These are phyloP conservation scores for Eupleurogrammus muticus DNA, from an alignment of 2,797 vertebrate genomes.

Conservation along the genomic window DNA sequence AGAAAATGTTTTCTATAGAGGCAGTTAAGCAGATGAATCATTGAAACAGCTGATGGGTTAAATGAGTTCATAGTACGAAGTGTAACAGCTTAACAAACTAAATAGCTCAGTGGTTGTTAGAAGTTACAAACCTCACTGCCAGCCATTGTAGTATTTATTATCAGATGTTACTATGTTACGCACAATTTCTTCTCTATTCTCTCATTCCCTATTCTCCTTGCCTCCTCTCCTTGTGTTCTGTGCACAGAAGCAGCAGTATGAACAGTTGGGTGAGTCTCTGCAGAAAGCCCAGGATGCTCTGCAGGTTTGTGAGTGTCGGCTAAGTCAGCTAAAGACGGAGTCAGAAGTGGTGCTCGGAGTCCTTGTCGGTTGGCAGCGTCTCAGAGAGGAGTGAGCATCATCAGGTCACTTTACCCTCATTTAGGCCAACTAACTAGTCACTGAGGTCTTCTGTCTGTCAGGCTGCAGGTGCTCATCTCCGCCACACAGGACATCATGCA, in stretches of 20 bases:
- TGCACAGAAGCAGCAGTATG: conserved; percentile 72
- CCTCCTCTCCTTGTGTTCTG: neutral
- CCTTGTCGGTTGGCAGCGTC: conserved; percentile 59
- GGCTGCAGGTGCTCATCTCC: conserved; percentile 64
- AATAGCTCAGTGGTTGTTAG: too few species aligned
- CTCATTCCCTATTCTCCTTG: too few species aligned
- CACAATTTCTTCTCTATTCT: too few species aligned
- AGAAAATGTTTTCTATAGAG: too few species aligned
- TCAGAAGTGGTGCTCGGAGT: conserved; percentile 20
- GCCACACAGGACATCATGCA: conserved; percentile 59
- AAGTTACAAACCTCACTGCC: too few species aligned
- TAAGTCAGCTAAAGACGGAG: conserved; percentile 63
- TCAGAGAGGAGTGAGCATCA: conserved; percentile 73
- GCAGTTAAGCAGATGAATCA: too few species aligned
- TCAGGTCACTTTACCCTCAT: conserved; percentile 1
- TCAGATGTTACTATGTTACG: too few species aligned
- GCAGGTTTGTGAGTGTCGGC: conserved; percentile 61
- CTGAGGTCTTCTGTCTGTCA: conserved; percentile 39
- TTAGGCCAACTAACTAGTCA: neutral
- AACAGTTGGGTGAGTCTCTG: conserved; percentile 62
- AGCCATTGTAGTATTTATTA: too few species aligned
- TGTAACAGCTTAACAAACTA: too few species aligned
- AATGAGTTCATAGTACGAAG: too few species aligned
- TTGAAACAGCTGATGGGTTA: too few species aligned
- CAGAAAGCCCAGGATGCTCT: conserved; percentile 71